Base-by-base conservation (phyloP, 92 coral and sea anemone species). In the Montipora capitata region DNA sequence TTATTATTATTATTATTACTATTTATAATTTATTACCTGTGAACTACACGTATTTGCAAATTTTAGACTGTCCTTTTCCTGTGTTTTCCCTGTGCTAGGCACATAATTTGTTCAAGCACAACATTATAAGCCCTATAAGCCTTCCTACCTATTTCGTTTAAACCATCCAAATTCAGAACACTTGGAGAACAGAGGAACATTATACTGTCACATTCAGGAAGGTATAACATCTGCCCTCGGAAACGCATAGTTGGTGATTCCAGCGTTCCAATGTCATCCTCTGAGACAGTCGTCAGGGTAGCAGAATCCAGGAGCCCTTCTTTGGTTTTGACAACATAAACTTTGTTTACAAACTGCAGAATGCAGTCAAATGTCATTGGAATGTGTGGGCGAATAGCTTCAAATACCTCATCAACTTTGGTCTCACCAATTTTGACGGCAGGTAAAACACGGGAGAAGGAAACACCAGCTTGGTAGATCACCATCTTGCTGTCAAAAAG, bases 231-330 rank as follows among this genome's bases (percentile, higher is more conserved):
- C 83, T 97, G 99, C 45, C 99, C 99, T 82, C 93, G 94, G 92
- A 97, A 97, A 18, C 99, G 83, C 99, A 97, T 97, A 2, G 99
- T 96, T 10, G 99, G 99, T 1, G 95, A 97, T 76, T 97, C 99
- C 70, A 97, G 77, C 11, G 70, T 83, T 16, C 94, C 92, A 49
- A 82, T 88, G 78, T 97, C 99, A 91, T 97, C 98, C 91, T 97
- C 94, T 4, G 98, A 84, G 61, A 97, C 99, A 66, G 98, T 97
- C 27, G 98, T 94, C 79, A 97, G 80, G 62, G 94, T 89, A 1
- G 98, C 88, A 27, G 99, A 97, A 82, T 97, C 99, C 78, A 97
- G 79, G 70, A 94, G 76, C 12, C 98, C 99, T 68, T 96, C 97
- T 67, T 77, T 96, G 40, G 99, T 97, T 76, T 94, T 95, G 44